phyloP scores from a whole-genome alignment of 2,113 vertebrate species.

The Sorex araneus region DNA sequence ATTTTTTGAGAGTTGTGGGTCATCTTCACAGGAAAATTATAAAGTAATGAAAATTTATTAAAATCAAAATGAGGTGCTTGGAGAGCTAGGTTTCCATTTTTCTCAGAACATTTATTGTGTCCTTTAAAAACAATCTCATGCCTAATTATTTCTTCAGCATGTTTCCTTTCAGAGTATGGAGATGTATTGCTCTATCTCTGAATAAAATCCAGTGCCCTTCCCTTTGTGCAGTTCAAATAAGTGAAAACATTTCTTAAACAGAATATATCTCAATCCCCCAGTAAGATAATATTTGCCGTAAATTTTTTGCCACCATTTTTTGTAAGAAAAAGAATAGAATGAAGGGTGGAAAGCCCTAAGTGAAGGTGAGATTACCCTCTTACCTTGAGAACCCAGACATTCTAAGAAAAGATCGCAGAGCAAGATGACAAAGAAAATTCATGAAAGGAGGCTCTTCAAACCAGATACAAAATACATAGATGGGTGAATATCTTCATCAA shows the following conservation, averaged over 20 bases:
- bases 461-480: neutral
- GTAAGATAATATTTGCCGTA: neutral
- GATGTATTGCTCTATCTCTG: neutral
- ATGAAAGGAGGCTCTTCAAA: neutral
- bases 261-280: neutral
- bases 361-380: too few relatives aligned
- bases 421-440: neutral
- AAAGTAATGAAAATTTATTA: slow-evolving; percentile 28
- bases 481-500: neutral
- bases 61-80: slow-evolving; percentile 20
- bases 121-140: slow-evolving; percentile 13
- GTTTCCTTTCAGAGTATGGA: neutral
- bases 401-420: neutral
- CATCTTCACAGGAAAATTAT: neutral
- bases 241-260: neutral
- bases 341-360: too few relatives aligned
- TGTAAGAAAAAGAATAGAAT: too few relatives aligned
- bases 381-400: neutral
- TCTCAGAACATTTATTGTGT: neutral
- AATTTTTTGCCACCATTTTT: too few relatives aligned
- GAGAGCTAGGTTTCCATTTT: neutral
- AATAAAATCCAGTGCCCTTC: neutral
- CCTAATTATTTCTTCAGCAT: neutral
- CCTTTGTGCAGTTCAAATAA: neutral
- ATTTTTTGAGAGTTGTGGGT: slow-evolving; percentile 59